Conservation (phyloP, 2,888 invertebrate species). For the Sipha maydis region DNA sequence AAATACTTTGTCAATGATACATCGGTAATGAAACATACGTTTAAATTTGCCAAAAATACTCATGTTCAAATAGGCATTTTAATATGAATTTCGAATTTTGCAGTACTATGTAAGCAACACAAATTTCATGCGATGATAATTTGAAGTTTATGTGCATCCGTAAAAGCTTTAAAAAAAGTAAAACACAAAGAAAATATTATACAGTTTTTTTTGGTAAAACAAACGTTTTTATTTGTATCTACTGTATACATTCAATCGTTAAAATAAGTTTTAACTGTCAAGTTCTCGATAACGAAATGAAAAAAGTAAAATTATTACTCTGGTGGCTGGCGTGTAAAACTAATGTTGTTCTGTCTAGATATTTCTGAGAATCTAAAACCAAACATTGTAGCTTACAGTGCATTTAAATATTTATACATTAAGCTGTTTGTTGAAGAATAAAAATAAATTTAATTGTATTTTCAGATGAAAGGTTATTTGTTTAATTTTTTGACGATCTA, state of each 20-base stretch:
- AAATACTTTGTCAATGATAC: background rate
- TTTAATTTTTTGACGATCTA: background rate
- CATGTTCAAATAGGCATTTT: background rate
- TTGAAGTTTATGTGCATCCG: background rate
- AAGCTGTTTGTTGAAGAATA: background rate
- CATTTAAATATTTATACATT: background rate
- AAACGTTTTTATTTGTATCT: background rate
- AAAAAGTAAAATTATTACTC: background rate
- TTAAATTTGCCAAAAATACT: background rate
- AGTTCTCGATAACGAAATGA: background rate
- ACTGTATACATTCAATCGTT: background rate
- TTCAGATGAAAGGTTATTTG: background rate
- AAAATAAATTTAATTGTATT: conserved; percentile 1
- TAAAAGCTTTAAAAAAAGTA: background rate
- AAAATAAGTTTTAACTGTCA: background rate
- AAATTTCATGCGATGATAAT: background rate
- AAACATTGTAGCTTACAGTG: background rate
- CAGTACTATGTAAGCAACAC: background rate
- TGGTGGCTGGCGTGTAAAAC: background rate
- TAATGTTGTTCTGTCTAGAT: background rate
- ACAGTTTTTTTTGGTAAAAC: background rate
- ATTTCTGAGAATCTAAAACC: background rate
- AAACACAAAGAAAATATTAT: background rate
- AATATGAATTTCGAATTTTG: background rate
- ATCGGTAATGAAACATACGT: too few relatives aligned